Base-by-base conservation (phyloP, 2,888 invertebrate genomes). In the Philaethria dido region DNA sequence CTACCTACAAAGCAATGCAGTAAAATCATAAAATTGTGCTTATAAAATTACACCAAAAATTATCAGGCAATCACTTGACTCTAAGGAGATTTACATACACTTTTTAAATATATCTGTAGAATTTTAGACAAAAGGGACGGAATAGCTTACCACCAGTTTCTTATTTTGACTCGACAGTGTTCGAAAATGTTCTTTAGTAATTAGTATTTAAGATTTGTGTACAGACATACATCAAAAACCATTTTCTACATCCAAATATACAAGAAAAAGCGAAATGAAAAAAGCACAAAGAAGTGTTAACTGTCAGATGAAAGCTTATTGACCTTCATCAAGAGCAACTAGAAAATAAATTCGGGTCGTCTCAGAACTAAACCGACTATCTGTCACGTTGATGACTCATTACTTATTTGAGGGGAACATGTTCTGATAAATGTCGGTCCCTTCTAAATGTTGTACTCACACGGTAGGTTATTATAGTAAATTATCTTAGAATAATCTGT, bases 341-440 rank as follows among this genome's bases (percentile, higher is more conserved):
- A 39, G 57, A 57, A 22, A 57, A 57, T 57, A 57, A 57, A 42
- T 57, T 57, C 39, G 29, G 29, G 1, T 29, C 16, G 29, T 29
- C 29, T n/a, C 44, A 16, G n/a, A 52, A 52, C 50, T 52, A 52
- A 52, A 52, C 29, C 50, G 29, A 9, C 29, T 11, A 52, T 52
- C 29, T 52, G 50, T 52, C 50, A 52, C 50, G 50, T 9, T 52
- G 50, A 52, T 52, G 29, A 52, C 50, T 52, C 50, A 52, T 50
- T 50, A 52, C 16, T 52, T 16, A 29, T 16, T 25, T 52, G n/a
- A 25, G 29, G 25, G 50, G 16, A 25, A n/a, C 25, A 16, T 16
- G 29, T n/a, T n/a, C 29, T 29, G 16, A 52, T 16, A 29, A n/a
- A 11, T 52, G 25, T 48, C 29, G 29, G 16, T 29, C 50, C 29